Conservation (phyloP, 2,113 vertebrate species). For the Oreochromis aureus region DNA sequence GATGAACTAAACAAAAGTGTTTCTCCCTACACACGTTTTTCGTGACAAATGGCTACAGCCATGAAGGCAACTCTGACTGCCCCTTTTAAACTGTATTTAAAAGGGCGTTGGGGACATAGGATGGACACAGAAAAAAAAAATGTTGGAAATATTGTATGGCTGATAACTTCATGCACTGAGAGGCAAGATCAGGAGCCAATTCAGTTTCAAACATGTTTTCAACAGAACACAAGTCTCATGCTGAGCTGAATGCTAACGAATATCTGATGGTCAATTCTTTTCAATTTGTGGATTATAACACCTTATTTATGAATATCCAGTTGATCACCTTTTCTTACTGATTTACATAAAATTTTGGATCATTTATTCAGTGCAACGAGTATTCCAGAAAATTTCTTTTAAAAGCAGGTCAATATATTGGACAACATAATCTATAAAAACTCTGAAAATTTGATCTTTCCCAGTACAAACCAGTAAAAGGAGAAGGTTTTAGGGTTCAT, state of each 20-base stretch:
- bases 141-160: background rate
- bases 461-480: background rate
- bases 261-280: background rate
- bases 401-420: background rate
- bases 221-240: background rate
- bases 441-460: background rate
- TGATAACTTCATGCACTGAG: background rate
- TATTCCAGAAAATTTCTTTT: background rate
- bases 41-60: background rate
- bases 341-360: background rate
- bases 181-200: background rate
- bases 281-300: background rate
- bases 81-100: background rate
- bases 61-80: background rate
- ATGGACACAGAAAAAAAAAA: background rate
- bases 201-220: background rate
- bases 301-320: background rate
- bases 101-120: background rate
- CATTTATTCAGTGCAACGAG: background rate
- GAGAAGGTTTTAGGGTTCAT: background rate
- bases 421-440: background rate
- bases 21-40: background rate
- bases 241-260: background rate
- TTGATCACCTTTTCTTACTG: background rate
- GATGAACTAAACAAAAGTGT: background rate